phyloP scores from a whole-genome alignment of 1,140 invertebrate genomes.

The Eriocheir sinensis region DNA sequence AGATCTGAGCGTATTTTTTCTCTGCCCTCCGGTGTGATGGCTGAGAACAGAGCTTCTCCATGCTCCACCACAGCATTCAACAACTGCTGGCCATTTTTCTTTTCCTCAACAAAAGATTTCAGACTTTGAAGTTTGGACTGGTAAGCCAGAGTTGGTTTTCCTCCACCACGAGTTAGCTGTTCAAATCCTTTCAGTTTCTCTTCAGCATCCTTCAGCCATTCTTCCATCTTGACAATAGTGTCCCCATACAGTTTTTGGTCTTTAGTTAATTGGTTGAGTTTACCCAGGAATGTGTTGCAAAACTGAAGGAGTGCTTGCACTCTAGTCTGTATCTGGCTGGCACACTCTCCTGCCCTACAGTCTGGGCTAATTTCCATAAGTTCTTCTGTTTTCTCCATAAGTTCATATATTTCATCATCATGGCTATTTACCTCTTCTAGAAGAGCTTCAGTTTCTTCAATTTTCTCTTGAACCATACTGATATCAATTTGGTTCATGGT shows the following conservation, averaged over 20 bases:
- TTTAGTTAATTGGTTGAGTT: conserved; percentile 86
- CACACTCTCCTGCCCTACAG: conserved; percentile 90
- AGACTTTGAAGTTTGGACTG: conserved; percentile 88
- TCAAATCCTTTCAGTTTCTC: conserved; percentile 87
- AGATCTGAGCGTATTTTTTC: conserved; percentile 92
- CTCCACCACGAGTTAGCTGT: conserved; percentile 85
- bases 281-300: conserved; percentile 86
- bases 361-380: conserved; percentile 90
- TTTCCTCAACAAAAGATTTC: conserved; percentile 88
- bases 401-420: conserved; percentile 86
- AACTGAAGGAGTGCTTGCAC: conserved; percentile 90
- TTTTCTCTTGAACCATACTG: conserved; percentile 88
- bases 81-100: conserved; percentile 89
- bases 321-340: conserved; percentile 88
- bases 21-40: conserved; percentile 92
- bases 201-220: conserved; percentile 90
- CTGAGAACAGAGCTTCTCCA: conserved; percentile 93
- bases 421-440: conserved; percentile 86
- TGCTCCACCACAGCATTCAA: conserved; percentile 91
- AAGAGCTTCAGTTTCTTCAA: conserved; percentile 86
- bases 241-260: conserved; percentile 87
- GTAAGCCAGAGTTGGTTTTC: conserved; percentile 85
- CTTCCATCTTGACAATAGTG: conserved; percentile 87
- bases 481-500: conserved; percentile 87
- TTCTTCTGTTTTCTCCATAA: conserved; percentile 87